These are phyloP conservation scores for Reticulitermes speratus DNA, from an alignment of 1,140 invertebrate species.

Conservation along the genomic window DNA sequence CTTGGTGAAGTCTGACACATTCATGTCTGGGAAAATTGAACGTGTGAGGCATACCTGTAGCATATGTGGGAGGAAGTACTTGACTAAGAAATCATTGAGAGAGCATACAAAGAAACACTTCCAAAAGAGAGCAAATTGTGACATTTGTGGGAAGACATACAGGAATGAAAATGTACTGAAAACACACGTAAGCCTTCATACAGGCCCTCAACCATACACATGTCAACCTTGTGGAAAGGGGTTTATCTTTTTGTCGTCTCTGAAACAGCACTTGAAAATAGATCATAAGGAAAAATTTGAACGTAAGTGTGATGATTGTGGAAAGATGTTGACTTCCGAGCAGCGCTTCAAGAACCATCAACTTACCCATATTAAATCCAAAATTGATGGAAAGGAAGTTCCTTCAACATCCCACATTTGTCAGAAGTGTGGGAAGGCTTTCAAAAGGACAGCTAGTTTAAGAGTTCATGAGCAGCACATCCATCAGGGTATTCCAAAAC, in stretches of 20 bases:
- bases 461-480: slow-evolving; percentile 23
- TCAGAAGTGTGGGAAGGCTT: slow-evolving; percentile 17
- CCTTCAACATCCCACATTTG: neutral
- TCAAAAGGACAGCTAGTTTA: neutral
- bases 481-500: slow-evolving; percentile 17
- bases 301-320: slow-evolving; percentile 31
- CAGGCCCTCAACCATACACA: neutral
- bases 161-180: slow-evolving; percentile 22
- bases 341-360: slow-evolving; percentile 1
- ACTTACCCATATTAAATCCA: neutral
- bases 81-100: slow-evolving; percentile 20
- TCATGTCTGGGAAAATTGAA: neutral
- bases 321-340: slow-evolving; percentile 21
- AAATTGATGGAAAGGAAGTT: neutral
- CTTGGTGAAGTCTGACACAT: neutral
- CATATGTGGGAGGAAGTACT: slow-evolving; percentile 24
- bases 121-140: slow-evolving; percentile 10
- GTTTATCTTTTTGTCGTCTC: slow-evolving; percentile 21
- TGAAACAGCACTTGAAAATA: slow-evolving; percentile 33
- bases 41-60: neutral
- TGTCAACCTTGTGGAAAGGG: slow-evolving; percentile 26
- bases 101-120: slow-evolving; percentile 24
- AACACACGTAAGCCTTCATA: slow-evolving; percentile 24
- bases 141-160: slow-evolving; percentile 24
- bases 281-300: slow-evolving; percentile 35